Conservation (phyloP, 64 coral and sea anemone species). For the Exaiptasia diaphana region DNA sequence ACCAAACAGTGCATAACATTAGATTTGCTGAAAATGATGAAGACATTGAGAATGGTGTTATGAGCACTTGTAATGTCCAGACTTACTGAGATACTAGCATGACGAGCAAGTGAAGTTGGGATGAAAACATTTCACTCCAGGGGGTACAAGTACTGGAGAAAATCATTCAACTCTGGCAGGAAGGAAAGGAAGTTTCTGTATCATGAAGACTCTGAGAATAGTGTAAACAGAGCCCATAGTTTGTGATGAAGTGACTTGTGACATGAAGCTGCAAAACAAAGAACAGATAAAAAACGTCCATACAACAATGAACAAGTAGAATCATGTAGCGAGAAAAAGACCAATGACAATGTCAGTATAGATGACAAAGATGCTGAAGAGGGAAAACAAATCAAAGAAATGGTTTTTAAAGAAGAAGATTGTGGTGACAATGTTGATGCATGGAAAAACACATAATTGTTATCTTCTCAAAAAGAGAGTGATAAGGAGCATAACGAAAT, state of each 20-base stretch:
- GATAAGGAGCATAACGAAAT: not conserved
- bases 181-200: slow-evolving; percentile 18
- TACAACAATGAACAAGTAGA: too few relatives aligned
- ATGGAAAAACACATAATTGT: not conserved
- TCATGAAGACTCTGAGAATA: not conserved
- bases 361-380: not conserved
- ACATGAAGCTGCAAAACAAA: not conserved
- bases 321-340: too few relatives aligned
- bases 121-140: slow-evolving; percentile 23
- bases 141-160: not conserved
- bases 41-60: not conserved
- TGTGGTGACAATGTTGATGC: not conserved
- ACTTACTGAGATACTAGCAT: slow-evolving; percentile 26
- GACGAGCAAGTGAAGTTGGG: slow-evolving; percentile 24
- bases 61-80: slow-evolving; percentile 18
- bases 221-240: not conserved
- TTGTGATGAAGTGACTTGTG: not conserved
- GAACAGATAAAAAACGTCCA: not conserved
- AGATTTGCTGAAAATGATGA: not conserved
- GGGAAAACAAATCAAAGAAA: not conserved
- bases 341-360: not conserved
- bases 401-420: not conserved
- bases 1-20: too few relatives aligned
- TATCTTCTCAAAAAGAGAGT: not conserved
- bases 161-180: slow-evolving; percentile 13